Conservation (phyloP, 2,888 invertebrate species). For the Heliconius sara region DNA sequence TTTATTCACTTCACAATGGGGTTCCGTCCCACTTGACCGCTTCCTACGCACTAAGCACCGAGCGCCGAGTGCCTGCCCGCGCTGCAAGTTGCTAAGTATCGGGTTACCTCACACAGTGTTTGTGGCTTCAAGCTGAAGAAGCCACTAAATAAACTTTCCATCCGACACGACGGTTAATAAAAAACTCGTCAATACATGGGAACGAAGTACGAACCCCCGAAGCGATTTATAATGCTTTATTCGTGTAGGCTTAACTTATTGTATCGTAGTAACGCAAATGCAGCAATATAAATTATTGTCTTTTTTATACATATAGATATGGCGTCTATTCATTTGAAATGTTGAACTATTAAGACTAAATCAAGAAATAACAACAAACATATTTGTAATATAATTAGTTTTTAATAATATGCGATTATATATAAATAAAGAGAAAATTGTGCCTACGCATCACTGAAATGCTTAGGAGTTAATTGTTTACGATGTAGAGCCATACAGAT, state of each 20-base stretch:
- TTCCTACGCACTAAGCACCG: conserved; percentile 64
- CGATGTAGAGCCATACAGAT: neutral
- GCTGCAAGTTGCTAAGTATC: conserved; percentile 53
- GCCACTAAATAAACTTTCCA: conserved; percentile 57
- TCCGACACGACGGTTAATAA: conserved; percentile 43
- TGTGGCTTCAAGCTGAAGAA: conserved; percentile 52
- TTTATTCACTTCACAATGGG: conserved; percentile 47
- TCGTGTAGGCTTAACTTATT: conserved; percentile 27
- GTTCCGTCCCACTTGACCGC: conserved; percentile 70
- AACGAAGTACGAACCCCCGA: conserved; percentile 35
- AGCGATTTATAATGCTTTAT: conserved; percentile 36
- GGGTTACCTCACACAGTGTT: conserved; percentile 64
- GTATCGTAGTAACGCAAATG: neutral
- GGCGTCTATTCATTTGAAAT: neutral
- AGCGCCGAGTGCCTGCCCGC: conserved; percentile 11
- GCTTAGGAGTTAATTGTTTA: neutral
- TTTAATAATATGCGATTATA: neutral
- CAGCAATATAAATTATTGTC: neutral
- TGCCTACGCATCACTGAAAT: neutral
- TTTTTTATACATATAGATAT: neutral
- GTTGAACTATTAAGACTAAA: neutral
- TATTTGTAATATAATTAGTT: neutral
- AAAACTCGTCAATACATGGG: conserved; percentile 41
- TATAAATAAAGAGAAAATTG: neutral
- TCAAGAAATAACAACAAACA: neutral